Conservation (phyloP, 1,140 invertebrate species). For the Coboldia fuscipes region DNA sequence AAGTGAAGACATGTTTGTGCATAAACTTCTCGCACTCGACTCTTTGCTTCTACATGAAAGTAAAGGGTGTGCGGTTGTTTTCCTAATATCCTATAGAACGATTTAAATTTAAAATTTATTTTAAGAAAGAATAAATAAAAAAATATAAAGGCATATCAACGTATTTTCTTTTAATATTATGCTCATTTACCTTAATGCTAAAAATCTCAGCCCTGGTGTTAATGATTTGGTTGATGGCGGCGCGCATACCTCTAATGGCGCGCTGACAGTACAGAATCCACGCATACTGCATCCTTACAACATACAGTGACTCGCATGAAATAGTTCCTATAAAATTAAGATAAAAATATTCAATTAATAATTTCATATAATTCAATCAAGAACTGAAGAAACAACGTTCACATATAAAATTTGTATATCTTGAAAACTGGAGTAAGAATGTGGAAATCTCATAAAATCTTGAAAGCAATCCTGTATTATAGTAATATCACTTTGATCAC, state of each 20-base stretch:
- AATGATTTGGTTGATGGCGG: constrained; percentile 22
- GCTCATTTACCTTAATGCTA: constrained; percentile 20
- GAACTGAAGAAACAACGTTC: too few species aligned
- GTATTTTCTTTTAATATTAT: too few species aligned
- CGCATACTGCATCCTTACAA: constrained; percentile 24
- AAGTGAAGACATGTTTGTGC: constrained; percentile 59
- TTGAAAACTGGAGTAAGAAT: too few species aligned
- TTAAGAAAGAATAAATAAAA: neutral
- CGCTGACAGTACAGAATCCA: constrained; percentile 24
- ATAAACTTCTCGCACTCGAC: constrained; percentile 62
- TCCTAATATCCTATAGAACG: constrained; percentile 15
- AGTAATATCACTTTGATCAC: too few species aligned
- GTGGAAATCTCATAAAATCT: too few species aligned
- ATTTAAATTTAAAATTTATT: neutral
- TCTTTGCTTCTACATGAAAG: constrained; percentile 44
- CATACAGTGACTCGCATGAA: constrained; percentile 17
- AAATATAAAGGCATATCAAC: neutral
- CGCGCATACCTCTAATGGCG: constrained; percentile 23
- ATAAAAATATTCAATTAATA: too few species aligned
- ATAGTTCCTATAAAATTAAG: constrained; percentile 11
- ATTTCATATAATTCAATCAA: too few species aligned
- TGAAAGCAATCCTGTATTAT: too few species aligned
- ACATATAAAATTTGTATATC: too few species aligned
- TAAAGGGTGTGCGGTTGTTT: constrained; percentile 22
- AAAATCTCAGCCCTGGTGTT: constrained; percentile 20